phyloP scores from a whole-genome alignment of 2,888 invertebrate species.

The Rotaria magnacalcarata region DNA sequence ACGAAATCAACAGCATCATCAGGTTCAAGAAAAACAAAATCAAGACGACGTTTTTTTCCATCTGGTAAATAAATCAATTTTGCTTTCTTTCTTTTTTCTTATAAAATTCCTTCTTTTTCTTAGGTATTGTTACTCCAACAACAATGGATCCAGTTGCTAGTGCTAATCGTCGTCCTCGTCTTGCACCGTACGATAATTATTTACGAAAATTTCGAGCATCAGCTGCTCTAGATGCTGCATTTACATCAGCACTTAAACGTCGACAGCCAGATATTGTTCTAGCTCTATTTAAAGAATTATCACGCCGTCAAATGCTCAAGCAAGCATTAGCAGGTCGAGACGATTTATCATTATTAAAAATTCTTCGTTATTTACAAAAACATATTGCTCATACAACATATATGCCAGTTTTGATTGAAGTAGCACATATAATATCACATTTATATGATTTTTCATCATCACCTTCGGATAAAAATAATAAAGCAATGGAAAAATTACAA shows the following conservation, averaged over 20 bases:
- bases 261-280: conserved; percentile 6
- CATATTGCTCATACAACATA: neutral
- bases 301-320: neutral
- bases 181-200: conserved; percentile 5
- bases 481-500: conserved; percentile 9
- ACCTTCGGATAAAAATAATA: neutral
- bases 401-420: neutral
- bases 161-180: conserved; percentile 17
- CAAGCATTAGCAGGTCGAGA: conserved; percentile 18
- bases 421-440: neutral
- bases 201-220: conserved; percentile 31
- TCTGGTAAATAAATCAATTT: neutral
- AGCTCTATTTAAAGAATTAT: conserved; percentile 3
- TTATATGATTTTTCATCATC: neutral
- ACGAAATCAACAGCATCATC: neutral
- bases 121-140: neutral
- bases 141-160: neutral
- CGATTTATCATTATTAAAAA: conserved; percentile 16
- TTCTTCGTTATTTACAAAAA: conserved; percentile 10
- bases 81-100: neutral
- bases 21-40: neutral
- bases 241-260: neutral
- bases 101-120: neutral
- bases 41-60: conserved; percentile 15
- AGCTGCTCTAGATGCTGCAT: neutral